Base-by-base conservation (phyloP, 2,113 vertebrate species). In the Phoenicopterus ruber region DNA sequence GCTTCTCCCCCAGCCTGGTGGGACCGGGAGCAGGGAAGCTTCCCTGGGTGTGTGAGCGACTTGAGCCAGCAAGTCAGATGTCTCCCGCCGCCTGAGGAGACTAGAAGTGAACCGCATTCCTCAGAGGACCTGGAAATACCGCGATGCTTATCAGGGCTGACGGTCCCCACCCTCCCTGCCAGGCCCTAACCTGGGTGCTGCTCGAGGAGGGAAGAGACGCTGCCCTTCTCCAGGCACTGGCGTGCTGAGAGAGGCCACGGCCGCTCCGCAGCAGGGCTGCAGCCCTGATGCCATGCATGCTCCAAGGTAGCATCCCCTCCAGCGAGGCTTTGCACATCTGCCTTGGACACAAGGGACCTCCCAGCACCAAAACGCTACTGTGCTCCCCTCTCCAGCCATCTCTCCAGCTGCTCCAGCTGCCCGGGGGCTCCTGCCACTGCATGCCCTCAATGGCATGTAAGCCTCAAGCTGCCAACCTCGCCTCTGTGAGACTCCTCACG, bases 51-150 rank as follows among this genome's bases (percentile, higher is more conserved):
- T 91, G 91, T 82, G 67, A 93, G 86, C n/a, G 13, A 94, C 90
- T 85, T 63, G 78, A 97, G 91, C 94, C 94, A 96, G 95, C 74
- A 81, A 95, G 81, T 66, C 14, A 0, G 34, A 42, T 93, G 84
- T 96, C 92, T 96, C 86, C 70, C 10, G 74, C 52, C 0, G 62
- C 96, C 96, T 0, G 12, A 87, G 90, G 93, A 96, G 93, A 95
- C 90, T 95, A 93, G 82, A 96, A 95, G 28, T 87, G 93, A 95
- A 80, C 40, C 0, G 2, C 93, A 91, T 96, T 96, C 96, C 96
- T 96, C 71, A 87, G 89, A 96, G 85, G 96, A 97, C 92, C 92
- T 95, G 93, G 90, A 96, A 97, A 95, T 94, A 92, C 78, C 84
- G 76, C 25, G 87, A 93, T 97, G 96, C 78, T 96, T 97, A 96